Base-by-base conservation (phyloP, 2,888 invertebrate genomes). In the Caenorhabditis sp. region DNA sequence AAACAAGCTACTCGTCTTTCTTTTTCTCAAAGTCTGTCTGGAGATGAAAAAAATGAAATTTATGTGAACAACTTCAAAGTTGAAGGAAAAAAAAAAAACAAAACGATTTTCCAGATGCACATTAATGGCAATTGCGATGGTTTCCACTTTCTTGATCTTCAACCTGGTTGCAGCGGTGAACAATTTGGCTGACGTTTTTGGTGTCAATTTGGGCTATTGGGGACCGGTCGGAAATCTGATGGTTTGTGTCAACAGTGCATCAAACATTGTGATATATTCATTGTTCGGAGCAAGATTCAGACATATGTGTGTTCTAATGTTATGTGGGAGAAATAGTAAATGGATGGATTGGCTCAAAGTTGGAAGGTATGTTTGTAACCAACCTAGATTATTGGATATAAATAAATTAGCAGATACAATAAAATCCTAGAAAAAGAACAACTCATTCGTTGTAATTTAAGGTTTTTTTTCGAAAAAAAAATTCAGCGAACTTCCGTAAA, bases 221-320 rank as follows among this genome's bases (percentile, higher is more conserved):
- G 64, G 79, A 26, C 65, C 73, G 12, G 70, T 86, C 43, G 84
- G 82, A 36, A 86, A 86, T 61, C 62, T 87, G 26, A 71, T 86
- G 50, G 81, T 86, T 23, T 84, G 85, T 63, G 49, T 86, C 31
- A 87, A 87, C 70, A 86, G 85, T 58, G 86, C 86, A 10, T 84
- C 83, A 1, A 86, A 86, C 76, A 85, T 87, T 66, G 75, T 86
- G 24, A 87, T 86, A 69, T 86, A 87, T 69, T 86, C 84, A 8
- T 77, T 86, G 17, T 86, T 86, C 57, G 85, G 85, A 1, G 81
- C 82, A 12, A 69, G 82, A 12, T 86, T 86, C 72, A 79, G 86
- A 23, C 80, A 80, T 55, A 78, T 85, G 77, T 84, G 82, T 71
- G 77, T 82, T 14, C 58, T 81, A 31, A 70, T 85, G 65, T 76